Conservation (phyloP, 1,140 invertebrate species). For the Aphidius gifuensis region DNA sequence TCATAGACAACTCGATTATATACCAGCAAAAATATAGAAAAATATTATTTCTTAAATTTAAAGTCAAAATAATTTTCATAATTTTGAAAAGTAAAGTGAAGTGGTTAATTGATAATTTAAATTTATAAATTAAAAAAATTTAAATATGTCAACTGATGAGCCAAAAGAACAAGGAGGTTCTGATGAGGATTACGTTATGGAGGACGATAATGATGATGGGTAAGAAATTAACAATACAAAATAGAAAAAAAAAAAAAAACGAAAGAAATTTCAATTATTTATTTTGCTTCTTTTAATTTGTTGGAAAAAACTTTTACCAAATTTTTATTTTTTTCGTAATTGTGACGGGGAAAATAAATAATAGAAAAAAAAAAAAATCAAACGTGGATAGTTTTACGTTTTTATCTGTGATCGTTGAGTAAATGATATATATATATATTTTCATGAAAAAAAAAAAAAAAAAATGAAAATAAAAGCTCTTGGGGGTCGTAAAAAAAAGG, state of each 20-base stretch:
- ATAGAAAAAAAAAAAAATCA: neutral
- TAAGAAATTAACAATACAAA: no score
- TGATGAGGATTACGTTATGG: no score
- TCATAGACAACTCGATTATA: neutral
- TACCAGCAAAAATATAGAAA: neutral
- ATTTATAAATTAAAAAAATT: neutral
- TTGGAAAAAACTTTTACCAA: no score
- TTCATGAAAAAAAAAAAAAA: neutral
- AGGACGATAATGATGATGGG: no score
- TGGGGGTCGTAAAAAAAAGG: neutral
- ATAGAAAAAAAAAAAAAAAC: no score
- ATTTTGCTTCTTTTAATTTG: no score
- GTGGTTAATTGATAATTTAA: neutral
- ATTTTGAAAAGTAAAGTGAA: neutral
- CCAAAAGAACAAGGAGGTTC: no score
- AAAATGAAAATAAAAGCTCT: neutral
- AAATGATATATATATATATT: slow-evolving; percentile 5
- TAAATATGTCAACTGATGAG: no score
- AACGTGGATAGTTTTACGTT: neutral
- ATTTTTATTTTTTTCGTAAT: no score
- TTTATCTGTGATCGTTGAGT: neutral
- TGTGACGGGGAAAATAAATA: neutral
- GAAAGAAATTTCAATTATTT: no score
- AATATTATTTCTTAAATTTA: neutral
- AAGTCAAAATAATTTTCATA: neutral